Conservation (phyloP, 1,140 invertebrate species). For the Zaprionus kolodkinae region DNA sequence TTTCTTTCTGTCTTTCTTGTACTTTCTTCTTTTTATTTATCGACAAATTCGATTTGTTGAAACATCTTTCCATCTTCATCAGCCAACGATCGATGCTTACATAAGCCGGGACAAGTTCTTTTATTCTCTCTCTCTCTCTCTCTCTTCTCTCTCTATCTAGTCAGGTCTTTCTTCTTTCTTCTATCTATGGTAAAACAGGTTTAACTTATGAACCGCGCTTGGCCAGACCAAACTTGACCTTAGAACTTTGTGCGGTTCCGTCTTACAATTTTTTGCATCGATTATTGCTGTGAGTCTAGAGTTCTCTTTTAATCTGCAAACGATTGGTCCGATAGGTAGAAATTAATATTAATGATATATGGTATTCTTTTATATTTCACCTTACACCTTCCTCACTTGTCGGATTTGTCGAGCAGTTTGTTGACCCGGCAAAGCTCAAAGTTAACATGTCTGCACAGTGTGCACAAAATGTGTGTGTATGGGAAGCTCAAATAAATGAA, state of each 20-base stretch:
- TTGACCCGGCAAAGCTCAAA: slow-evolving; percentile 5
- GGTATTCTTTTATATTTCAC: background rate
- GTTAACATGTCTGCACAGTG: background rate
- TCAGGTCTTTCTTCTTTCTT: slow-evolving; percentile 5
- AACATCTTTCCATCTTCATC: background rate
- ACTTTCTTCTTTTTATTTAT: slow-evolving; percentile 12
- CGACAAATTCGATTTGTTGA: background rate
- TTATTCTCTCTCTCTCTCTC: background rate
- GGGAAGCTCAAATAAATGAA: background rate
- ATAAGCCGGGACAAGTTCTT: slow-evolving; percentile 18
- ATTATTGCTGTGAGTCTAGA: slow-evolving; percentile 27
- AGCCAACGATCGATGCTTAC: slow-evolving; percentile 17
- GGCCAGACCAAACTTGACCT: slow-evolving; percentile 55
- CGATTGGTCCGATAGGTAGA: background rate
- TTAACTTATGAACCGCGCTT: slow-evolving; percentile 55
- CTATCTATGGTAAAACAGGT: slow-evolving; percentile 50
- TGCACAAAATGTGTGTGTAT: background rate
- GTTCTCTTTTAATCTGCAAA: background rate
- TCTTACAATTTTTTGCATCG: slow-evolving; percentile 47
- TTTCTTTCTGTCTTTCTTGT: background rate
- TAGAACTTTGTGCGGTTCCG: slow-evolving; percentile 51
- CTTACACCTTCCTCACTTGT: background rate
- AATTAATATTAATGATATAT: background rate
- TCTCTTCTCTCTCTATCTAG: background rate
- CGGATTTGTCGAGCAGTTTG: background rate